Base-by-base conservation (phyloP, 2,888 invertebrate species). In the Xestia ashworthii region DNA sequence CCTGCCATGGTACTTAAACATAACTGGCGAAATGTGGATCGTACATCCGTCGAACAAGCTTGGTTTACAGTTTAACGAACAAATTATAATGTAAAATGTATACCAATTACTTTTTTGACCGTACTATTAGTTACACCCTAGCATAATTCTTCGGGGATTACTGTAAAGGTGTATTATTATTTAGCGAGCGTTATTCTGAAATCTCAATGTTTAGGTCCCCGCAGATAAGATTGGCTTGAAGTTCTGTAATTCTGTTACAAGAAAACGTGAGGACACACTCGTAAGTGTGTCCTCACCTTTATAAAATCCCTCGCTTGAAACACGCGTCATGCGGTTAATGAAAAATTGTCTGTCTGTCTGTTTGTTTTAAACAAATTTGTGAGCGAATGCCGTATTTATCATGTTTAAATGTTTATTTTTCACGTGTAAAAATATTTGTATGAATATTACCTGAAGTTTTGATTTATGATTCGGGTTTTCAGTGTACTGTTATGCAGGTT, bases 261-360 rank as follows among this genome's bases (percentile, higher is more conserved):
- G 12, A 12, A 32, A 75, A 50, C 9, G 22, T 22, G n/a, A n/a
- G n/a, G n/a, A n/a, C n/a, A n/a, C n/a, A 0, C 1, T n/a, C n/a
- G n/a, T n/a, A 3, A 14, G 32, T 65, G 66, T 66, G 25, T 5
- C 5, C 58, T 14, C 25, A 76, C 65, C 78, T 62, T 79, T 82
- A 82, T 8, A 60, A 60, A 82, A 32, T 79, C 77, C 14, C 58
- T 60, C 25, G 22, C 60, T 68, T 73, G 55, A 64, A 79, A 41
- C 77, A 46, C 74, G n/a, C 78, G 82, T 84, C 82, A 71, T 86
- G 88, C 58, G 80, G 78, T 79, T 88, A 79, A 82, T 81, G 87
- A 88, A 82, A 81, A 84, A 88, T 73, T 74, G 76, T 70, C 70
- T 19, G 78, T 74, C 66, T 65, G 74, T 76, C 62, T 86, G 82